phyloP scores from a whole-genome alignment of 2,113 vertebrate genomes.

The Cathartes aura region DNA sequence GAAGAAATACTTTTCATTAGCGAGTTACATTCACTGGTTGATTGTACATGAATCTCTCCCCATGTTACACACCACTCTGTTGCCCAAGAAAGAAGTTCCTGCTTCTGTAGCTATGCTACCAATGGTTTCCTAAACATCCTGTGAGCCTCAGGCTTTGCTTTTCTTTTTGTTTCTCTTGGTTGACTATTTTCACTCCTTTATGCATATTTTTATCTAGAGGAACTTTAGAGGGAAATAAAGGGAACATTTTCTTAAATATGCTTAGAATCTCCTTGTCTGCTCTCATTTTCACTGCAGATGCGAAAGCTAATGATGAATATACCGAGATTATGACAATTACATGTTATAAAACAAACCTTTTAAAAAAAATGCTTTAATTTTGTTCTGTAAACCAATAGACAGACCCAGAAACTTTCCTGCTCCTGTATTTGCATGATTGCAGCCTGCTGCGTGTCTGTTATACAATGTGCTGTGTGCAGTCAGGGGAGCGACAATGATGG shows the following conservation, averaged over 20 bases:
- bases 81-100: background rate
- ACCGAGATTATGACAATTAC: background rate
- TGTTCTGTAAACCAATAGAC: background rate
- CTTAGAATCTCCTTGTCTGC: background rate
- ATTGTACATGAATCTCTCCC: background rate
- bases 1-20: background rate
- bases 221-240: background rate
- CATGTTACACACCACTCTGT: background rate
- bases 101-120: background rate
- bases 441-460: background rate
- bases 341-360: background rate
- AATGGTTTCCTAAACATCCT: background rate
- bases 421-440: background rate
- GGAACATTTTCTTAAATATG: background rate
- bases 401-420: background rate
- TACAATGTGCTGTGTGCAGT: background rate
- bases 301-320: fast-evolving
- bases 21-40: background rate
- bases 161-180: background rate
- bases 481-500: background rate
- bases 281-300: background rate
- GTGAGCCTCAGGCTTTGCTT: background rate
- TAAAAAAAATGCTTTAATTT: background rate
- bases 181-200: background rate
- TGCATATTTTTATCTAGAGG: background rate